phyloP scores from a whole-genome alignment of 2,113 vertebrate species.

The Patagioenas fasciata region DNA sequence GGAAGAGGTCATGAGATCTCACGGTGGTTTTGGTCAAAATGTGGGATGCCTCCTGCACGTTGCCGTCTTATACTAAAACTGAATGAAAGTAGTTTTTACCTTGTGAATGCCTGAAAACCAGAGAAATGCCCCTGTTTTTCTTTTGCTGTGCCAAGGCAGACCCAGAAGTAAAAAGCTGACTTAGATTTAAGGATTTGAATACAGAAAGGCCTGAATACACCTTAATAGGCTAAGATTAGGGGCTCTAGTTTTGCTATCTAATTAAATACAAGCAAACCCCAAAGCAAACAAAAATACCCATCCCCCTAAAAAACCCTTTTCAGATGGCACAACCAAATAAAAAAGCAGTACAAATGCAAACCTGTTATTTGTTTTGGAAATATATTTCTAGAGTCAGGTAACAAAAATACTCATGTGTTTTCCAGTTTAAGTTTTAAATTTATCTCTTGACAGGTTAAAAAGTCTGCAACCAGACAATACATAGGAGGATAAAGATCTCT shows the following conservation, averaged over 20 bases:
- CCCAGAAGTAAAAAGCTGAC: neutral
- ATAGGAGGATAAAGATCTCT: neutral
- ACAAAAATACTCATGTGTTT: neutral
- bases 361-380: neutral
- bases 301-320: neutral
- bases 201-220: neutral
- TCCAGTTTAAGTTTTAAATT: neutral
- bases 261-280: neutral
- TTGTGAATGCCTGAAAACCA: neutral
- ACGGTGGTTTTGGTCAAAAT: neutral
- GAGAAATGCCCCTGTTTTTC: neutral
- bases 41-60: neutral
- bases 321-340: neutral
- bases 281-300: neutral
- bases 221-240: neutral
- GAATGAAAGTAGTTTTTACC: neutral
- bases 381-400: neutral
- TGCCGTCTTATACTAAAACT: neutral
- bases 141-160: neutral
- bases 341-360: neutral
- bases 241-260: neutral
- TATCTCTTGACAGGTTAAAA: neutral
- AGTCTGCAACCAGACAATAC: neutral
- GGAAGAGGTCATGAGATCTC: neutral
- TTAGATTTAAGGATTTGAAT: neutral